Evolutionary conservation across 2,888 invertebrate species (phyloP).

Genomic region (Rotaria macrura): DNA sequence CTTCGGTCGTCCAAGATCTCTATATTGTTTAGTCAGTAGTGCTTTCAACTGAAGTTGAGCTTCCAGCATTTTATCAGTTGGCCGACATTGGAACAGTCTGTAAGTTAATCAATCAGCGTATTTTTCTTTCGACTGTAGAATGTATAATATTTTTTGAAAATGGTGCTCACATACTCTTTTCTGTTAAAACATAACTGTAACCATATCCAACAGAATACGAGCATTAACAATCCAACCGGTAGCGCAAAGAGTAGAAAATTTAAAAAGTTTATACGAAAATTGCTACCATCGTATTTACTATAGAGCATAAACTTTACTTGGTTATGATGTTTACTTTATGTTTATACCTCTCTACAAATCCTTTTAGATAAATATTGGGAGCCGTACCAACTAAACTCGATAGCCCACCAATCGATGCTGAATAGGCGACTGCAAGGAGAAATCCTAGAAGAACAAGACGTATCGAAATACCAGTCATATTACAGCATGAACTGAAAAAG

Average conservation of each 20-base stretch:
- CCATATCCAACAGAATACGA: conserved; percentile 65
- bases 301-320: not conserved
- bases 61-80: not conserved
- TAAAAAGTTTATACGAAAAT: conserved; percentile 36
- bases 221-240: conserved; percentile 70
- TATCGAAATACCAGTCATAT: not conserved
- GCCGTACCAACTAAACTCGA: conserved; percentile 28
- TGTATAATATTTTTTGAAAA: no score
- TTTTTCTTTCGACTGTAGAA: no score
- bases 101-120: not conserved
- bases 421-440: conserved; percentile 23
- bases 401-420: conserved; percentile 30
- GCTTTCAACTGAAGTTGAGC: conserved; percentile 59
- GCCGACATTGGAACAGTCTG: not conserved
- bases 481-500: not conserved
- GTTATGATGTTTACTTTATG: not conserved
- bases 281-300: not conserved
- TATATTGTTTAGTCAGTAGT: conserved; percentile 62
- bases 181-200: conserved; percentile 50
- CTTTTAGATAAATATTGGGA: conserved; percentile 29
- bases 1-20: no score
- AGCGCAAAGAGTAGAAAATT: conserved; percentile 72
- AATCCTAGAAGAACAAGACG: not conserved
- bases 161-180: not conserved
- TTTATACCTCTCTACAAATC: conserved; percentile 18